Conservation (phyloP, 2,113 vertebrate species). For the Oncorhynchus keta region DNA sequence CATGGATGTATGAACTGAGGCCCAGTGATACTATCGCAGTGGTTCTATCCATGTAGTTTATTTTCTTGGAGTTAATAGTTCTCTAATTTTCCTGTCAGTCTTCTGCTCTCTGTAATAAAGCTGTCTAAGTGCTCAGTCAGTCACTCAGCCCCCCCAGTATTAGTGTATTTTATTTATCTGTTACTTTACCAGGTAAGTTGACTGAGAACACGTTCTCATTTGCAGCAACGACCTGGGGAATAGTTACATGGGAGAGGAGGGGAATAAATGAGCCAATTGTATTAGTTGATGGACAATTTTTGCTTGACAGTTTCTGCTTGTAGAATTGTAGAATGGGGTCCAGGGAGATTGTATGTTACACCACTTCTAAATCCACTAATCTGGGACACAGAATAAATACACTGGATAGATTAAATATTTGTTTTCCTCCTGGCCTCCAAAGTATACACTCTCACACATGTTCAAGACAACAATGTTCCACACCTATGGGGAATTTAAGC, state of each 20-base stretch:
- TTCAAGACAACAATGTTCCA: constrained; percentile 10
- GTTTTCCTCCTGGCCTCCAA: constrained; percentile 33
- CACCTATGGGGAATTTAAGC: neutral
- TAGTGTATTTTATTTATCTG: neutral
- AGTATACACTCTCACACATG: constrained; percentile 17
- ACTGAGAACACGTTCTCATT: too few species aligned
- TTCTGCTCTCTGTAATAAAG: neutral
- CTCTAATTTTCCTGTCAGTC: too few species aligned
- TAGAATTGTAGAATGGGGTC: neutral
- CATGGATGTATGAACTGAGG: too few species aligned
- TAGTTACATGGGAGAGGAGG: too few species aligned
- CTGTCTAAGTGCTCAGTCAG: neutral
- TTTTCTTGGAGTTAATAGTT: too few species aligned
- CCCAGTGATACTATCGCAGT: too few species aligned
- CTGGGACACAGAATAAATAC: constrained; percentile 5
- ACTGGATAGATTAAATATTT: constrained; percentile 33
- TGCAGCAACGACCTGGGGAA: too few species aligned
- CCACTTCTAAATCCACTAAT: constrained; percentile 25
- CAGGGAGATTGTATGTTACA: constrained; percentile 10
- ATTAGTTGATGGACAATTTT: neutral
- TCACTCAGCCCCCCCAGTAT: neutral
- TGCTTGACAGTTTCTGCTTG: constrained; percentile 14
- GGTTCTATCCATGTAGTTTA: too few species aligned
- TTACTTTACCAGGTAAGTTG: too few species aligned
- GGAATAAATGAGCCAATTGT: too few species aligned